Evolutionary conservation across 1,140 invertebrate species (phyloP).

Genomic region (Formica exsecta): DNA sequence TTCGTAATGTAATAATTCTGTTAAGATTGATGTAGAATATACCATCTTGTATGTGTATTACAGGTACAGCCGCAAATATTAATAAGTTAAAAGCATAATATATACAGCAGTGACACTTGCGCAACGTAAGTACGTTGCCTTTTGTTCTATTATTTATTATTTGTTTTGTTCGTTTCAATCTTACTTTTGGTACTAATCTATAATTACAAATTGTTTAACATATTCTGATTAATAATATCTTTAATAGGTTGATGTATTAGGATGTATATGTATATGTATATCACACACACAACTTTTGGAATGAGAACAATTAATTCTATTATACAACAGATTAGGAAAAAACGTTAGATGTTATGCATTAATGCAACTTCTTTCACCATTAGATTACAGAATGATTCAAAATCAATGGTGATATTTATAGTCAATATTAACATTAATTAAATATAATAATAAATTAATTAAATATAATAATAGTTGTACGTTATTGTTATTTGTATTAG

Average conservation of each 20-base stretch:
- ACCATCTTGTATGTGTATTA: constrained; percentile 85
- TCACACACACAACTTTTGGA: not conserved
- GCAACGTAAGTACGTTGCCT: constrained; percentile 85
- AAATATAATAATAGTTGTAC: not conserved
- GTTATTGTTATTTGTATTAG: not conserved
- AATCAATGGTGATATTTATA: not conserved
- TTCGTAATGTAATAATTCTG: constrained; percentile 45
- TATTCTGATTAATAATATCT: constrained; percentile 12
- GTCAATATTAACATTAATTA: constrained; percentile 14
- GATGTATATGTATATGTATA: not conserved
- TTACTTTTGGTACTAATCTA: constrained; percentile 15
- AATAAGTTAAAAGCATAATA: constrained; percentile 85
- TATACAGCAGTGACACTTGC: constrained; percentile 83
- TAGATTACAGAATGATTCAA: not conserved
- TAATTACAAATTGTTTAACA: constrained; percentile 13
- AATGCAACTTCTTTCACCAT: not conserved
- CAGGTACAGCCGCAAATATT: constrained; percentile 86
- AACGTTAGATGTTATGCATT: not conserved
- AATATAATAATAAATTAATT: constrained; percentile 15
- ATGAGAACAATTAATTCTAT: not conserved
- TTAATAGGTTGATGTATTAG: constrained; percentile 7
- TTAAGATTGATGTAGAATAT: constrained; percentile 81
- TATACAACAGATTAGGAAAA: not conserved
- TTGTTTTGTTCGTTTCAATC: constrained; percentile 39
- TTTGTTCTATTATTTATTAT: constrained; percentile 51